Evolutionary conservation across 2,888 invertebrate genomes (phyloP).

Genomic region (Lacanobia wlatinum): DNA sequence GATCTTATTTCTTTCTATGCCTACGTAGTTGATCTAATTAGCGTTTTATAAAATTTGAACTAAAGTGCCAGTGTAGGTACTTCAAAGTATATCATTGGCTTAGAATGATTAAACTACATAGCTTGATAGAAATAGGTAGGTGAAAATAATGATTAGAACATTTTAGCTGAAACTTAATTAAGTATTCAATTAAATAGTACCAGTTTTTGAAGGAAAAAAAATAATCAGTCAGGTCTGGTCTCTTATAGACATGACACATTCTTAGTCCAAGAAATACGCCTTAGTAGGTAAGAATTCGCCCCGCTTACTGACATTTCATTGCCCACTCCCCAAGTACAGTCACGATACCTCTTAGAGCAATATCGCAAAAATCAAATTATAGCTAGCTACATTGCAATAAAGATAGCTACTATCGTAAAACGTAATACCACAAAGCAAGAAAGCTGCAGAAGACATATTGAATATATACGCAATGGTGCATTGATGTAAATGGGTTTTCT

Average conservation of each 20-base stretch:
- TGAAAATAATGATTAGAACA: neutral
- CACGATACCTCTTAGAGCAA: conserved; percentile 56
- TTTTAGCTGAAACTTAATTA: neutral
- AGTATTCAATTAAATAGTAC: neutral
- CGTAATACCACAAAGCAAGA: conserved; percentile 35
- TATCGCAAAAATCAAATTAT: conserved; percentile 67
- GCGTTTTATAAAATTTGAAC: neutral
- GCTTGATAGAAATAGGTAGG: no score
- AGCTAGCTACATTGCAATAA: conserved; percentile 62
- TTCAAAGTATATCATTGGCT: no score
- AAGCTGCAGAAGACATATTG: conserved; percentile 32
- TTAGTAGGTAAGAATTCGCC: conserved; percentile 21
- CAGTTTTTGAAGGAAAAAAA: neutral
- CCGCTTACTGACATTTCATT: conserved; percentile 52
- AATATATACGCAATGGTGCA: neutral
- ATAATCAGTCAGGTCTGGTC: neutral
- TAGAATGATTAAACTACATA: no score
- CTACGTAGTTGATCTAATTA: conserved; percentile 6
- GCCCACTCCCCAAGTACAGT: conserved; percentile 57
- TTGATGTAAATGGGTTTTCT: neutral
- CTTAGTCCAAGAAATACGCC: conserved; percentile 11
- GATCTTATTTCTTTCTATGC: conserved; percentile 2
- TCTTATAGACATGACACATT: neutral
- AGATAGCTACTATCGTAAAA: conserved; percentile 65
- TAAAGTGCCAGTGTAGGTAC: neutral